Base-by-base conservation (phyloP, 2,113 vertebrate genomes). In the Catharus bicknelli region DNA sequence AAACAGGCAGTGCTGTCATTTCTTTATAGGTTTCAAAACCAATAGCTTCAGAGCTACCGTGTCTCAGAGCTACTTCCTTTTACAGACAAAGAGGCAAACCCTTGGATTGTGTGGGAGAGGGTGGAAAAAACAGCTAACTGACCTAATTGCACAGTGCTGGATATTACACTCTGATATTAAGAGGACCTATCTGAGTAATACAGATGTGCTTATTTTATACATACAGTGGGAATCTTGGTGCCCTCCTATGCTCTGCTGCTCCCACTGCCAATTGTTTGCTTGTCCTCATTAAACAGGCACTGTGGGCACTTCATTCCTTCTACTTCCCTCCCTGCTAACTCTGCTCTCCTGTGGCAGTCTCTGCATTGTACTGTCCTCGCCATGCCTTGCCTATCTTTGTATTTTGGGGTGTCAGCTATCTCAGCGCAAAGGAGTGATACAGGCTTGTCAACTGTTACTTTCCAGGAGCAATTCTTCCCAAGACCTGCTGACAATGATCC, bases 1-100 rank as follows among this genome's bases (percentile, higher is more conserved):
- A 96, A 97, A 96, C 82, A 94, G 88, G 86, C 36, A 93, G n/a
- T 82, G 54, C 61, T 95, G 90, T 97, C 73, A 69, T 96, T 97
- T 96, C 81, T 97, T 36, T 36, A 36, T 36, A 36, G 34, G 34
- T 36, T 78, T 63, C 45, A 34, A 84, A 86, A 21, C 32, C 18
- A 77, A 16, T 27, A 77, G n/a, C n/a, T 53, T 68, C 63, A 77
- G 38, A 77, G 72, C 38, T 59, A 12, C 62, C 10, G 2, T 43
- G 51, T 43, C 32, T 45, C 38, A 68, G 18, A 45, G 45, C 53
- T 70, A 32, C 23, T 25, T 78, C 19, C 83, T 1, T 54, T 30
- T 53, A 30, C 43, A 45, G 43, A 29, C 38, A 70, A 58, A 47
- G 55, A 63, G 30, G 54, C 45, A 76, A 68, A 38, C 25, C 13